Base-by-base conservation (phyloP, 1,140 invertebrate genomes). In the Trachymyrmex cornetzi region DNA sequence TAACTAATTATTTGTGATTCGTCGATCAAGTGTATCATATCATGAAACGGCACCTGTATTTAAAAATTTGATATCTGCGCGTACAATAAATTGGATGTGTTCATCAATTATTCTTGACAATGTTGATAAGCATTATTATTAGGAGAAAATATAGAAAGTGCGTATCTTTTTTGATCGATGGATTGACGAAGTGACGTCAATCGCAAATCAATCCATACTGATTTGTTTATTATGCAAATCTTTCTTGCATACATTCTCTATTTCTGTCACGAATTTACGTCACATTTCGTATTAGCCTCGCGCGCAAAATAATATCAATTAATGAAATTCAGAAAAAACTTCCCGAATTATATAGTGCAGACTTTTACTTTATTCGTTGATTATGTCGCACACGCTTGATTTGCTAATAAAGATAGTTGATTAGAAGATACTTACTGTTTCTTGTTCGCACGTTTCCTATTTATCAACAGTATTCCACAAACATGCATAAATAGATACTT, bases 381-480 rank as follows among this genome's bases (percentile, higher is more conserved):
- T 66, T 66, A 67, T 44, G 22, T 55, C 3, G 55, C 69, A 84
- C 38, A 69, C 38, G 80, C 67, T 84, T 84, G 38, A 38, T 50
- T 84, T 50, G 69, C 69, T 84, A 38, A 63, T 75, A 34, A 75
- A 19, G 4, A 75, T 75, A 75, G 80, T 22, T 50, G 4, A 74
- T 1, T 84, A 61, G 48, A 77, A 19, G 19, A 30, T 53, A 72
- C 74, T 55, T 55, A 69, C 55, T 74, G 87, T 88, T 77, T 84
- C 81, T 50, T 24, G 38, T 74, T 50, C 38, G 80, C 80, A 85
- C 63, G 67, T 61, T 53, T 80, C n/a, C 14, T 55, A 66, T 61
- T 74, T 72, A 86, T 87, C 19, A 50, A 86, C 50, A 71, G 3
- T 79, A 72, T 77, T 87, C 44, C 77, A 84, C 77, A 14, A 34